phyloP scores from a whole-genome alignment of 2,888 invertebrate species.

The Acanthosepion esculentum region DNA sequence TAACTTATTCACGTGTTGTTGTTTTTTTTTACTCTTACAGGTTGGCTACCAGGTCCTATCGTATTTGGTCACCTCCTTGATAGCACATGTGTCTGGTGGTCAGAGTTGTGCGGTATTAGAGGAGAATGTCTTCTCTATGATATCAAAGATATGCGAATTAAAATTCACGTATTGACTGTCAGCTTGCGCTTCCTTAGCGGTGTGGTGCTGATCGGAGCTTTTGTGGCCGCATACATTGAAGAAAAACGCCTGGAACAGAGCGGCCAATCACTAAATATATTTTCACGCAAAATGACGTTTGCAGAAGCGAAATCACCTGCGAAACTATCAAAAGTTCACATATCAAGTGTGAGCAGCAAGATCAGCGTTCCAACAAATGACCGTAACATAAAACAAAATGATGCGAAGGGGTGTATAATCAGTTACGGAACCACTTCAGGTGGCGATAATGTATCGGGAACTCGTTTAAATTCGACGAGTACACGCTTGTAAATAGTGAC shows the following conservation, averaged over 20 bases:
- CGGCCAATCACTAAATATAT: background rate
- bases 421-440: background rate
- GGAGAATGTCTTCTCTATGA: slow-evolving; percentile 52
- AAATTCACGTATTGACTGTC: background rate
- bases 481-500: background rate
- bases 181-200: background rate
- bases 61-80: slow-evolving; percentile 51
- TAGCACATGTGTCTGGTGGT: slow-evolving; percentile 50
- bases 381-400: background rate
- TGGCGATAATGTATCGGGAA: background rate
- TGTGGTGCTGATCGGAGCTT: background rate
- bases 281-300: background rate
- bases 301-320: background rate
- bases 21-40: slow-evolving; percentile 46
- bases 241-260: background rate
- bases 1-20: background rate
- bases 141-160: slow-evolving; percentile 48
- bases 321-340: background rate
- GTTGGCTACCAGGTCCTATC: slow-evolving; percentile 50
- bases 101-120: slow-evolving; percentile 42
- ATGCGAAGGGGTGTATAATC: background rate
- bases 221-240: background rate
- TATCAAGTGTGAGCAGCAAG: background rate
- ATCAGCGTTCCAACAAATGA: background rate
- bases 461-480: background rate